Percentiles rank a stretch among this genome's conserved stretches.
phyloP scores from a whole-genome alignment of 1,140 invertebrate genomes.

The Drosophila azteca region DNA sequence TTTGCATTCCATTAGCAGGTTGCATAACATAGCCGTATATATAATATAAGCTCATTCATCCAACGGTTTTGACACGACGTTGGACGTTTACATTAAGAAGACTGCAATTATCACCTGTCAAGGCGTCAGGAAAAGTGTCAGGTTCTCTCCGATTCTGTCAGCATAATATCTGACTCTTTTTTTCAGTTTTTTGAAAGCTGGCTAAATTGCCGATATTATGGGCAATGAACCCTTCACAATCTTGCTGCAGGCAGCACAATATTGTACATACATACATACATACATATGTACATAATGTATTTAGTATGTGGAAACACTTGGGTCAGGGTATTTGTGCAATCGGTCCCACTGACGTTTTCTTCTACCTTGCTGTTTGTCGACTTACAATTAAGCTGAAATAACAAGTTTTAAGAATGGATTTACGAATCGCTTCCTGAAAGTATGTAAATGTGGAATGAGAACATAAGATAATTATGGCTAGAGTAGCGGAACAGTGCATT shows the following conservation, averaged over 20 bases:
- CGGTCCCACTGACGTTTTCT: no score
- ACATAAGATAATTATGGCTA: no score
- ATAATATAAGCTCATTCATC: conserved; percentile 28
- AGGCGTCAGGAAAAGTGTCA: conserved; percentile 43
- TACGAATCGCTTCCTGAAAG: neutral
- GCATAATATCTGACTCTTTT: conserved; percentile 13
- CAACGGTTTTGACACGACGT: conserved; percentile 28
- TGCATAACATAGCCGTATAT: conserved; percentile 38
- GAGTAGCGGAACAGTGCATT: no score
- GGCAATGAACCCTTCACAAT: conserved; percentile 45
- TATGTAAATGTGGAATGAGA: no score
- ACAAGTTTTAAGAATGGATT: conserved; percentile 1
- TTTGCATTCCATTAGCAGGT: conserved; percentile 38
- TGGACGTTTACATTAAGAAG: conserved; percentile 25
- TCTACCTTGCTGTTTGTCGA: neutral
- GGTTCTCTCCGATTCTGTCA: conserved; percentile 47
- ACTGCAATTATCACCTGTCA: conserved; percentile 37
- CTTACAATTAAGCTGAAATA: neutral
- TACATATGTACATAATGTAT: neutral
- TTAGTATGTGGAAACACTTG: neutral
- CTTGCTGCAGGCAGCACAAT: conserved; percentile 9
- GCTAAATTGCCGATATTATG: conserved; percentile 30
- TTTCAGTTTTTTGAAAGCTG: conserved; percentile 21
- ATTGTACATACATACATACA: neutral
- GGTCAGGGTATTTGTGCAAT: neutral